Evolutionary conservation across 2,888 invertebrate species (phyloP).

Genomic region (Sinohyriopsis cumingii): DNA sequence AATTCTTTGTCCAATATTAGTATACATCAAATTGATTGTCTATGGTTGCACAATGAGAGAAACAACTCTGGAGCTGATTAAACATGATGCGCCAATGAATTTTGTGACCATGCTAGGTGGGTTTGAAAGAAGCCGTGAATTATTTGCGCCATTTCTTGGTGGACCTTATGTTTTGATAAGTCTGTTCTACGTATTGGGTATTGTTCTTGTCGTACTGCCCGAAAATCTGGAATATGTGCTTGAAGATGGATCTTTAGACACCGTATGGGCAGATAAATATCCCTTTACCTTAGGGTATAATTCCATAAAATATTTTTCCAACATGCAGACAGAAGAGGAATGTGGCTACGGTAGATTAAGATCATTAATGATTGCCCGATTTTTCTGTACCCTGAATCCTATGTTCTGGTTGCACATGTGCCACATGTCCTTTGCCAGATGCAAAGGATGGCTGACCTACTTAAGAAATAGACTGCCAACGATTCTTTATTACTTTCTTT

Average conservation of each 20-base stretch:
- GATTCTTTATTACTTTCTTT: background rate
- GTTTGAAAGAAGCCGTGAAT: conserved; percentile 19
- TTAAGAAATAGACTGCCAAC: too few species aligned
- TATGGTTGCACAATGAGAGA: conserved; percentile 11
- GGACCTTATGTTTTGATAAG: conserved; percentile 20
- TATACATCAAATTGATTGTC: conserved; percentile 17
- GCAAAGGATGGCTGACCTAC: background rate
- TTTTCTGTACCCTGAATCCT: conserved; percentile 13
- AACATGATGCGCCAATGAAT: conserved; percentile 22
- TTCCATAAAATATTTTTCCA: conserved; percentile 12
- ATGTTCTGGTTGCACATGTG: conserved; percentile 12
- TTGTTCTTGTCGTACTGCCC: conserved; percentile 19
- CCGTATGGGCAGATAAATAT: background rate
- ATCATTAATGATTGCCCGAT: conserved; percentile 5
- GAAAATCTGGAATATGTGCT: conserved; percentile 8
- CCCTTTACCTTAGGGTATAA: conserved; percentile 10
- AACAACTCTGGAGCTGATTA: conserved; percentile 14
- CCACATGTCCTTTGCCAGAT: conserved; percentile 1
- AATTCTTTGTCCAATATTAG: conserved; percentile 11
- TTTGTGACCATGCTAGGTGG: conserved; percentile 29
- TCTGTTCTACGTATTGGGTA: conserved; percentile 10
- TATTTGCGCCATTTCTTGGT: conserved; percentile 22
- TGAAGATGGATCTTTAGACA: conserved; percentile 1
- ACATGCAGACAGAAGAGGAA: conserved; percentile 1
- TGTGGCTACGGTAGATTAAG: conserved; percentile 13